Base-by-base conservation (phyloP, 2,113 vertebrate species). In the Azemiops feae region DNA sequence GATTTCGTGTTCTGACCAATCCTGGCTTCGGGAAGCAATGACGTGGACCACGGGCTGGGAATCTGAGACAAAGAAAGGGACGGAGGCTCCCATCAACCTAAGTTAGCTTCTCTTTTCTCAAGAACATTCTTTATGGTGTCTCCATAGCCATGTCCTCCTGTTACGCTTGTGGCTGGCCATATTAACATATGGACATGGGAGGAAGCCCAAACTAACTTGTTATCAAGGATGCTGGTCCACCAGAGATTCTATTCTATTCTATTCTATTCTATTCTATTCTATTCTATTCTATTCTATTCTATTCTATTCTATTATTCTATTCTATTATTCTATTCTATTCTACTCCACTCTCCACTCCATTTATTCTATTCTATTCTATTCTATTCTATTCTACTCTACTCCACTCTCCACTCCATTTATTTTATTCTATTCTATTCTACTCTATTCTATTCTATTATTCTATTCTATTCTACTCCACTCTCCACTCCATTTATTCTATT, bases 1-100 rank as follows among this genome's bases (percentile, higher is more conserved):
- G 81, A 99, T 98, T 97, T 99, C 99, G 95, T 99, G 99, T 92
- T 99, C 99, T 4, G 98, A 97, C 99, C 99, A 99, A 91, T 99
- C 99, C 93, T 99, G 99, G 97, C 98, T 98, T 91, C 99, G 98
- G 95, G 99, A 98, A 96, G 99, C 98, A 95, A 99, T 98, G 92
- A 99, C 97, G 58, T 99, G 99, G 93, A 99, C 98, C 91, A 99
- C 98, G 92, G 99, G 97, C 96, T 98, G 99, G 90, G 98, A 96
- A 94, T 99, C 99, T 98, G 96, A 92, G 96, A 92, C 87, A 93
- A 14, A 90, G 89, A 94, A 91, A 3, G 93, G 2, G 10, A 94
- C 54, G 90, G 25, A 39, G 45, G 88, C 10, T 4, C 11, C 22
- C 89, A 22, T 91, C 58, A 93, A 8, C 2, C 34, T 0, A 45